Evolutionary conservation across 2,797 vertebrate species (phyloP), one percentile per base, ranked within the genome.

Genomic region (Amblyopsis hoosieri): DNA sequence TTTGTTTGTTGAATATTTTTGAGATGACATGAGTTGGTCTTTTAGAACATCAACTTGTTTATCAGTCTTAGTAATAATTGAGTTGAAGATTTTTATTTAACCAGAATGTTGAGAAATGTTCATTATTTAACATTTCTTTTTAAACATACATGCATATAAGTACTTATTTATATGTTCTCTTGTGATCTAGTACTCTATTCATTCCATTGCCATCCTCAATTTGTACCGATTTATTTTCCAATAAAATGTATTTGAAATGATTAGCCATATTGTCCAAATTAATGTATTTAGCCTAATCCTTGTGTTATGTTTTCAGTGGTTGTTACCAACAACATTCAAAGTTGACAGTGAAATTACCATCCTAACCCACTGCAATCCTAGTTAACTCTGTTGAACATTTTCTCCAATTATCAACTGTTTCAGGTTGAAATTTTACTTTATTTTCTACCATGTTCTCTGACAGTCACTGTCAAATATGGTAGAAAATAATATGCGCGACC

Each of bases 241-340:
- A 84, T 88, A 89, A 88, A 68, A 85, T 13, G 23, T 6, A 60
- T 80, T 76, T 66, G 2, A 60, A 73, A 73, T 0, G 0, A 29
- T 29, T 29, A 29, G 3, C 3, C 23, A 29, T 29, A 29, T 4
- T 29, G 23, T 29, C 23, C 3, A 29, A 29, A 29, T 29, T 29
- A 29, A 29, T 29, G 23, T 4, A 29, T 29, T 29, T 29, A 29
- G 23, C 23, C 23, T 29, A 29, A 29, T 29, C 23, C 23, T 4
- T 29, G 23, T 23, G 23, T 23, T 23, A 19, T 19, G 23, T 4
- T 29, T 29, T 29, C 23, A 29, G 23, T 29, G 23, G 23, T 29
- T 29, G 23, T 4, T 29, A 29, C 23, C 23, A 29, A 29, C 23
- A 29, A 29, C 23, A 29, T 29, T 29, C 23, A 29, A 29, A 29